phyloP scores from a whole-genome alignment of 2,113 vertebrate genomes.

The Echinops telfairi region DNA sequence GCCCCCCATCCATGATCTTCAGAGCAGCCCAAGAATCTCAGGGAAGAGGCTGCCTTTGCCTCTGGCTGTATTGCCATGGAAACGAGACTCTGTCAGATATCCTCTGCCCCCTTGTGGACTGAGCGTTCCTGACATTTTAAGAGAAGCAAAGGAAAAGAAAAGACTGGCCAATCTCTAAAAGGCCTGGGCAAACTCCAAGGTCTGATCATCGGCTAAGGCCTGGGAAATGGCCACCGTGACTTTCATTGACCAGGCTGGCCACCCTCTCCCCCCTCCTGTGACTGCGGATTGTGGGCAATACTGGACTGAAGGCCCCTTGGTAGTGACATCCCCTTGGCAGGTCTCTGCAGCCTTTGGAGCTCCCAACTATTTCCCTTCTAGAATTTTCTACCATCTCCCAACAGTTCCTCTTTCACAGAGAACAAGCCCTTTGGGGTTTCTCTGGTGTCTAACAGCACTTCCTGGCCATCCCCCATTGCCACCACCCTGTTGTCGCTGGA shows the following conservation, averaged over 20 bases:
- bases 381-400: background rate
- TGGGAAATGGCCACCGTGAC: background rate
- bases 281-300: background rate
- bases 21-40: background rate
- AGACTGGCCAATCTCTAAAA: background rate
- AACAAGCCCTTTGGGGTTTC: background rate
- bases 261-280: background rate
- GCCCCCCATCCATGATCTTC: background rate
- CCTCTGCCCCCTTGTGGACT: conserved; percentile 76
- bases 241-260: background rate
- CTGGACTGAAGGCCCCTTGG: background rate
- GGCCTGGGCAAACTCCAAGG: conserved; percentile 2
- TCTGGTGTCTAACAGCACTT: background rate
- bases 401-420: conserved; percentile 23
- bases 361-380: background rate
- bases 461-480: background rate
- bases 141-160: conserved; percentile 12
- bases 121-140: conserved; percentile 53
- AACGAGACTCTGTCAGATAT: conserved; percentile 23
- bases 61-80: background rate
- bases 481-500: background rate
- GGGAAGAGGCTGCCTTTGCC: background rate
- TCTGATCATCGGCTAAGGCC: conserved; percentile 10
- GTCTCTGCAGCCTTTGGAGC: background rate
- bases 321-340: background rate